Conservation (phyloP, 1,140 invertebrate species). For the Bombus affinis region DNA sequence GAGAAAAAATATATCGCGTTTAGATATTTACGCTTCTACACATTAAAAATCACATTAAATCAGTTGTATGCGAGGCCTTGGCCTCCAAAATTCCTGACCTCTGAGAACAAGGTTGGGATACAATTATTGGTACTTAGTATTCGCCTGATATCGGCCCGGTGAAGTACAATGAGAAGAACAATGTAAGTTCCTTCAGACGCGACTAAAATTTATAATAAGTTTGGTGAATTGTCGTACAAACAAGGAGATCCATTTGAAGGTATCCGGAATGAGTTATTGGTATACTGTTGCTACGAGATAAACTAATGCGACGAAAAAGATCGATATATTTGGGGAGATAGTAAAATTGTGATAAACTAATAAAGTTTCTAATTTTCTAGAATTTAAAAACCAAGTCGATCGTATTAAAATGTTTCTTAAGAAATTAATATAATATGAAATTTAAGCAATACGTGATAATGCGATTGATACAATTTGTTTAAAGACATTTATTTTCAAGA, state of each 20-base stretch:
- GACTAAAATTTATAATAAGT: neutral
- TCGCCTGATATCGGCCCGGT: slow-evolving; percentile 20
- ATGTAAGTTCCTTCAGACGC: neutral
- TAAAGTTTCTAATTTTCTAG: neutral
- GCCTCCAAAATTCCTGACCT: slow-evolving; percentile 37
- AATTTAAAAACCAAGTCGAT: no score
- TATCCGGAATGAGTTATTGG: no score
- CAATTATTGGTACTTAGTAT: slow-evolving; percentile 37
- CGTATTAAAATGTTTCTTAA: no score
- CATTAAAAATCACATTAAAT: neutral
- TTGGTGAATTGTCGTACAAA: neutral
- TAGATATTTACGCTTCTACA: neutral
- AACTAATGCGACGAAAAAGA: neutral
- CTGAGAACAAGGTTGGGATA: slow-evolving; percentile 27
- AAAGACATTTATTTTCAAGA: neutral
- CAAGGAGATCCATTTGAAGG: neutral
- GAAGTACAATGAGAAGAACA: neutral
- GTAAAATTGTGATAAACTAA: neutral
- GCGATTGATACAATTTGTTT: neutral
- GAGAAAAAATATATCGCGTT: neutral
- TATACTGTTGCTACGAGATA: no score
- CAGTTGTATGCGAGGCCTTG: neutral
- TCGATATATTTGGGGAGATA: no score
- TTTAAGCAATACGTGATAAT: neutral
- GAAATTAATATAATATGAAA: neutral